Conservation (phyloP, 1,140 invertebrate genomes). For the Drosophila insularis region DNA sequence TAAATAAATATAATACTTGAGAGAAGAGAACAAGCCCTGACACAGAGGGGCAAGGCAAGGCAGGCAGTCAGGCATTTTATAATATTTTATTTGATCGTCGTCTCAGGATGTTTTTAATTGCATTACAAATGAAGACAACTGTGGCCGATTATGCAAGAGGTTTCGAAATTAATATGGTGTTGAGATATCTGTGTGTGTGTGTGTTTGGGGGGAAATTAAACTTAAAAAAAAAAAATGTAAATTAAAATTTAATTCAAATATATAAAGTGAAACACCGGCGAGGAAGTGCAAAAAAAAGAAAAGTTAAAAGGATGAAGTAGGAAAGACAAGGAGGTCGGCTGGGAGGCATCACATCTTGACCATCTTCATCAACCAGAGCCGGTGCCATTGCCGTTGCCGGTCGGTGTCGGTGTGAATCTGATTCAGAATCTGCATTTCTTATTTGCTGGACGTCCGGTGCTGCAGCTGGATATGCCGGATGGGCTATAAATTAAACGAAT, state of each 20-base stretch:
- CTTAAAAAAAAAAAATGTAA: background rate
- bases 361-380: background rate
- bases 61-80: background rate
- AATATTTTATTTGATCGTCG: background rate
- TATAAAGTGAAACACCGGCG: background rate
- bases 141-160: slow-evolving; percentile 16
- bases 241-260: slow-evolving; percentile 11
- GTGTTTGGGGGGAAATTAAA: background rate
- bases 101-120: slow-evolving; percentile 22
- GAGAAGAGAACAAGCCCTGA: background rate
- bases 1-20: slow-evolving; percentile 3
- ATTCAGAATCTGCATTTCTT: slow-evolving; percentile 48
- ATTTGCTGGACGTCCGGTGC: slow-evolving; percentile 63
- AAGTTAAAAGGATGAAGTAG: background rate
- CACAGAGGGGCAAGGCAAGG: too few relatives aligned
- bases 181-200: background rate
- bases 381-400: too few relatives aligned
- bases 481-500: slow-evolving; percentile 81
- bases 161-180: background rate
- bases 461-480: slow-evolving; percentile 60
- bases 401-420: slow-evolving; percentile 1
- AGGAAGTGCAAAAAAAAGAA: background rate
- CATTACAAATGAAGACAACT: slow-evolving; percentile 15
- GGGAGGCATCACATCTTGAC: too few relatives aligned
- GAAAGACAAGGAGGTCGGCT: too few relatives aligned